Evolutionary conservation across 2,888 invertebrate species (phyloP), one percentile per base, ranked within the genome.

Genomic region (Thereva unica): DNA sequence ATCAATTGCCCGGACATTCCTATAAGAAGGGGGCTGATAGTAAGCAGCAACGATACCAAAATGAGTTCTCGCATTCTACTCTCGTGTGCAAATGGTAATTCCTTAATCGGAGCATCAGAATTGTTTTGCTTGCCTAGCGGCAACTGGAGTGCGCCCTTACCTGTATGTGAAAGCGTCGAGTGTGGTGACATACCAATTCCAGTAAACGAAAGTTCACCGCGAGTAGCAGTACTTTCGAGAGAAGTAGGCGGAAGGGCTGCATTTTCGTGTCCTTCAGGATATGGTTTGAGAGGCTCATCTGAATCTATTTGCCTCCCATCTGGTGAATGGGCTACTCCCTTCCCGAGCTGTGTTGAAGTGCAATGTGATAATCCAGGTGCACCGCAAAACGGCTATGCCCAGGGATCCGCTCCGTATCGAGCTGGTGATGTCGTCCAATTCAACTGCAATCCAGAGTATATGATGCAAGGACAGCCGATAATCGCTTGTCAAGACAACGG

Each of bases 381-480:
- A 0, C 92, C 92, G 0, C 85, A 87, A 44, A 88, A 92, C 69
- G 92, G 93, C 57, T 91, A 90, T 80, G 87, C 91, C 68, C 88
- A 91, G 75, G 91, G 91, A 9, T 86, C 85, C 34, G 88, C 89
- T 0, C 90, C 90, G 6, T 92, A 89, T 82, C 86, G 90, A 71
- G 91, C 92, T 8, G 93, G 93, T 0, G 92, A 93, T 79, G 88
- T 92, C 61, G 88, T 93, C 37, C 91, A 93, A 78, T 92, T 93
- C 83, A 91, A 91, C 77, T 95, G 94, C 80, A 89, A 92, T 80
- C 88, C 90, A 6, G 92, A 92, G 73, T 93, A 88, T 80, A 92
- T 94, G 85, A 88, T 94, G 85, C 92, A 93, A 78, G 94, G 95
- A 2, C 87, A 91, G 73, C 92, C 93, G n/a, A 92, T 93, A 72